These are phyloP conservation scores for Danio rerio DNA, from an alignment of 2,113 vertebrate genomes.

Conservation along the genomic window DNA sequence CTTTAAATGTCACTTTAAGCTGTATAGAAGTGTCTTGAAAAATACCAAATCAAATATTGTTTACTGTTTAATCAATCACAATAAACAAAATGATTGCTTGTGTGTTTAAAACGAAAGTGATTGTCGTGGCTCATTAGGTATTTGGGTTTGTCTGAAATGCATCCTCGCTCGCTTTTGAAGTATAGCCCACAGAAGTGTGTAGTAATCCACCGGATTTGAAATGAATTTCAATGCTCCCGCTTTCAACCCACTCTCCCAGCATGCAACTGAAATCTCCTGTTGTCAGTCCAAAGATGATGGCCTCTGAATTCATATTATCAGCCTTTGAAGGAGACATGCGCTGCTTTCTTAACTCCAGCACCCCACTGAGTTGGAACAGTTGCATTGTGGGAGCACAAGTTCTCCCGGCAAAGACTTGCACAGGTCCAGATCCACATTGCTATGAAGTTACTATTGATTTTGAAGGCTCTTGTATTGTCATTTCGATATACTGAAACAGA, in stretches of 20 bases:
- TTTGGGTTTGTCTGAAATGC: background rate
- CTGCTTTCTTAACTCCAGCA: background rate
- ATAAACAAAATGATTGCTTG: background rate
- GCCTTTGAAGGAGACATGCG: constrained; percentile 10
- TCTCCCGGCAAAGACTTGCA: background rate
- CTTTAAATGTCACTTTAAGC: too few relatives aligned
- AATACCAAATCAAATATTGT: too few relatives aligned
- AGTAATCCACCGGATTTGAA: constrained; percentile 16
- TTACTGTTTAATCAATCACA: background rate
- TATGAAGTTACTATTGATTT: background rate
- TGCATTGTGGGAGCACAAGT: constrained; percentile 21
- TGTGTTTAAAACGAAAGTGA: background rate
- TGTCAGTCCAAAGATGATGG: constrained; percentile 18
- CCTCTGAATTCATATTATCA: constrained; percentile 13
- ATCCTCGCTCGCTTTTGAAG: background rate
- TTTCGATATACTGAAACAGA: background rate
- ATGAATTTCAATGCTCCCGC: constrained; percentile 17
- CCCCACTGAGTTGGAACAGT: background rate
- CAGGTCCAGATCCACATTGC: background rate
- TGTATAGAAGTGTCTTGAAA: too few relatives aligned
- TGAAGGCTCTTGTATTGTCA: background rate
- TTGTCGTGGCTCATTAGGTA: background rate
- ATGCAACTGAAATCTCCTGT: constrained; percentile 15
- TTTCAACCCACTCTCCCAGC: background rate
- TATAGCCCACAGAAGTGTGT: constrained; percentile 7